Base-by-base conservation (phyloP, 2,797 vertebrate species). In the Micropoecilia bifurca region DNA sequence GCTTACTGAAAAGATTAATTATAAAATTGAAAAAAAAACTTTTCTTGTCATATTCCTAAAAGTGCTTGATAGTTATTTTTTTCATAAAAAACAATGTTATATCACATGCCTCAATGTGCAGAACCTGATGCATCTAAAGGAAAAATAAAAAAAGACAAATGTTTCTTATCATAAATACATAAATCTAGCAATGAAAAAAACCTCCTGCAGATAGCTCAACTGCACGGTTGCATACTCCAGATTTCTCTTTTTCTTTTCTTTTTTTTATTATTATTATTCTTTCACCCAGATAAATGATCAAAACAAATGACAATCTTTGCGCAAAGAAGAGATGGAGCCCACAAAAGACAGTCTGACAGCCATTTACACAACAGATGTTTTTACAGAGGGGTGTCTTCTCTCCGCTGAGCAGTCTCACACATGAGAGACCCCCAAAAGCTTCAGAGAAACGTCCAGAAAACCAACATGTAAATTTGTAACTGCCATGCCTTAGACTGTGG, bases 401-500 rank as follows among this genome's bases (percentile, higher is more conserved):
- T 96, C 96, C 93, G 79, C 95, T 96, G 96, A 96, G 95, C 95
- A 95, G 96, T 96, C 95, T 96, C 96, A 96, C 95, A 96, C 96
- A 96, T 96, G 95, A 96, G 94, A 95, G 95, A 95, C 95, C 95
- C 95, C 95, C 95, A 95, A 94, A 96, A 95, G 95, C 94, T 95
- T 94, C 93, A 90, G 94, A 95, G 93, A 95, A 94, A 95, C 90
- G 90, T 95, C 95, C 95, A 93, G 91, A 94, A 93, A 96, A 95
- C 92, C 93, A 94, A 95, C 94, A 95, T 95, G 93, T 95, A 96
- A 95, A 95, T 95, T 95, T 95, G 93, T 91, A 95, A 95, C 95
- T 90, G 91, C 95, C 93, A 93, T 71, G 85, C 93, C 91, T 90
- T 88, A 80, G 78, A 89, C 84, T 85, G 41, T 69, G 75, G 82